Percentiles rank a stretch among this genome's conserved stretches.
Evolutionary conservation across 2,888 invertebrate species (phyloP).

Genomic region (Rhingia rostrata): DNA sequence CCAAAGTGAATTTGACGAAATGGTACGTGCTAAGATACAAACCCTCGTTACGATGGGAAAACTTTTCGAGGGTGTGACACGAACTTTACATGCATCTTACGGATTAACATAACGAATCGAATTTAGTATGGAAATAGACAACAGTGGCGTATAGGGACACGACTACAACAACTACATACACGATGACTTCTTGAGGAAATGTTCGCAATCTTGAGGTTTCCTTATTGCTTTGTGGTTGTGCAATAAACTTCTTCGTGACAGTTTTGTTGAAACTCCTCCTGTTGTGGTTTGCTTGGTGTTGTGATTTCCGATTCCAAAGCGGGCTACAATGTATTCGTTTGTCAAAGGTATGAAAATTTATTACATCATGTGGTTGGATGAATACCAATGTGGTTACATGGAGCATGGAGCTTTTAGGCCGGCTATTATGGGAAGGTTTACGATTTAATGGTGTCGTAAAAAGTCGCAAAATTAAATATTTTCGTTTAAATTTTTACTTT

Average conservation of each 20-base stretch:
- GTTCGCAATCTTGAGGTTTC: conserved; percentile 3
- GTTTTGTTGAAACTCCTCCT: neutral
- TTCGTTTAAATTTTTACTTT: no score
- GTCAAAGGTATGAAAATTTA: no score
- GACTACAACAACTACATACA: neutral
- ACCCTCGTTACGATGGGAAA: neutral
- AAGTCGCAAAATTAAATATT: no score
- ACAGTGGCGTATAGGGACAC: neutral
- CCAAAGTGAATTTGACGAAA: neutral
- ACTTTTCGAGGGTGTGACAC: conserved; percentile 32
- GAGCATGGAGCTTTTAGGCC: no score
- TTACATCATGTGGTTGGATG: neutral
- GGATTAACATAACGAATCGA: conserved; percentile 46
- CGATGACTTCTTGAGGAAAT: neutral
- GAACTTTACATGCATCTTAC: conserved; percentile 9
- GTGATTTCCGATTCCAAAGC: neutral
- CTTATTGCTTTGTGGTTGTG: conserved; percentile 12
- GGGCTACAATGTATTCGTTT: no score
- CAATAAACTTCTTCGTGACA: neutral
- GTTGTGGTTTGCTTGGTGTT: neutral
- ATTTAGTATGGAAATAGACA: conserved; percentile 27
- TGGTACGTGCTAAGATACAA: neutral
- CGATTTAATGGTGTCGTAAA: no score
- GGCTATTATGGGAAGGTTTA: no score
- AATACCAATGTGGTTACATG: neutral